Evolutionary conservation across 1,140 invertebrate genomes (phyloP).

Genomic region (Propsilocerus akamusi): DNA sequence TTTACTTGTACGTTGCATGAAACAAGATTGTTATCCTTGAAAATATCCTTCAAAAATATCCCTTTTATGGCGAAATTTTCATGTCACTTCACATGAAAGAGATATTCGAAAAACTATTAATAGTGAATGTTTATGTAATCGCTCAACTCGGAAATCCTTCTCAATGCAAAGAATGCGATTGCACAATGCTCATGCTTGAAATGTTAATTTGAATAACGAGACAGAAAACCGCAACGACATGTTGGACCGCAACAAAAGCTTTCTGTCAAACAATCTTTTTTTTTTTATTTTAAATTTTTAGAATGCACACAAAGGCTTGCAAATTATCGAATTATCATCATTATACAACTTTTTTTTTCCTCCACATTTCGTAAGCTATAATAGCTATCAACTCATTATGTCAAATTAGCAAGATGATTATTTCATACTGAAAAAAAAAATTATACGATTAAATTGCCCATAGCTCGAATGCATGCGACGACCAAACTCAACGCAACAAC

Average conservation of each 20-base stretch:
- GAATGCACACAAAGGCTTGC: neutral
- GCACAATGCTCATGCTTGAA: neutral
- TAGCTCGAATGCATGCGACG: neutral
- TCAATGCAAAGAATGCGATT: neutral
- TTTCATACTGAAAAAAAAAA: too few relatives aligned
- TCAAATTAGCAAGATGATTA: constrained; percentile 2
- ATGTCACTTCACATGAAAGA: neutral
- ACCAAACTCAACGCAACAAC: neutral
- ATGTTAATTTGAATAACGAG: neutral
- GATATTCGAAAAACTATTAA: neutral
- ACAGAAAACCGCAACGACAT: neutral
- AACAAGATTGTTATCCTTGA: too few relatives aligned
- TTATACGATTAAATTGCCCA: constrained; percentile 1
- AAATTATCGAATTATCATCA: constrained; percentile 4
- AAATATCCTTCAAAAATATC: too few relatives aligned
- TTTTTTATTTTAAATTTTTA: neutral
- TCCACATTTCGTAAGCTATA: neutral
- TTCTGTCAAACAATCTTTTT: constrained; percentile 1
- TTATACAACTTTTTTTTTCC: neutral
- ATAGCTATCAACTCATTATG: neutral
- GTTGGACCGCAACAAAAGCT: neutral
- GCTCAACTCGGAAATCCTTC: neutral
- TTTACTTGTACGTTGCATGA: too few relatives aligned
- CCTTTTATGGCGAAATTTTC: too few relatives aligned
- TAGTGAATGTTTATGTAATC: neutral